These are phyloP conservation scores for Indicator indicator DNA, from an alignment of 2,113 vertebrate genomes.

Conservation along the genomic window DNA sequence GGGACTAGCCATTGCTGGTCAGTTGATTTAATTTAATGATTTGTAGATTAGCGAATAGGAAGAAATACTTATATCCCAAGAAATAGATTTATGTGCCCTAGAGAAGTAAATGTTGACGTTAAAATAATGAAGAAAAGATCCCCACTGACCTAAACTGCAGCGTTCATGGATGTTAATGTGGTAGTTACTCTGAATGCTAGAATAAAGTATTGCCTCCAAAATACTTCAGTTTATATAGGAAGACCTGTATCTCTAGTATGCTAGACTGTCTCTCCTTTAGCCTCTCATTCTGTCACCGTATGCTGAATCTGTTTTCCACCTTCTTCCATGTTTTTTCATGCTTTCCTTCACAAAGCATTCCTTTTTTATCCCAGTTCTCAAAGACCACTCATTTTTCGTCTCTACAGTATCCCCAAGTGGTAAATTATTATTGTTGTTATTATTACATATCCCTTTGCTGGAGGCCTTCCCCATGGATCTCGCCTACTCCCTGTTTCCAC, in stretches of 20 bases:
- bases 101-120: neutral
- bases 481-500: accelerated
- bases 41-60: neutral
- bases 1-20: neutral
- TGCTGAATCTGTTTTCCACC: neutral
- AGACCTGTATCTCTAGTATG: neutral
- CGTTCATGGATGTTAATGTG: neutral
- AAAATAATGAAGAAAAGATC: neutral
- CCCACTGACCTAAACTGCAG: neutral
- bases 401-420: neutral
- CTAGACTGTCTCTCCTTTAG: neutral
- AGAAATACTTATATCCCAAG: neutral
- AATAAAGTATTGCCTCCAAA: neutral
- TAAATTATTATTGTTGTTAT: neutral
- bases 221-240: neutral
- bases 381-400: neutral
- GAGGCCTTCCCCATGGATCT: neutral
- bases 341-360: neutral
- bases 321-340: neutral
- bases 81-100: neutral
- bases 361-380: neutral
- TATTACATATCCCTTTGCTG: too few species aligned
- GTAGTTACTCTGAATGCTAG: neutral
- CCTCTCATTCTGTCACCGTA: neutral
- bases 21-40: neutral